Conservation (phyloP, 2,888 invertebrate species). For the Noctua janthe region DNA sequence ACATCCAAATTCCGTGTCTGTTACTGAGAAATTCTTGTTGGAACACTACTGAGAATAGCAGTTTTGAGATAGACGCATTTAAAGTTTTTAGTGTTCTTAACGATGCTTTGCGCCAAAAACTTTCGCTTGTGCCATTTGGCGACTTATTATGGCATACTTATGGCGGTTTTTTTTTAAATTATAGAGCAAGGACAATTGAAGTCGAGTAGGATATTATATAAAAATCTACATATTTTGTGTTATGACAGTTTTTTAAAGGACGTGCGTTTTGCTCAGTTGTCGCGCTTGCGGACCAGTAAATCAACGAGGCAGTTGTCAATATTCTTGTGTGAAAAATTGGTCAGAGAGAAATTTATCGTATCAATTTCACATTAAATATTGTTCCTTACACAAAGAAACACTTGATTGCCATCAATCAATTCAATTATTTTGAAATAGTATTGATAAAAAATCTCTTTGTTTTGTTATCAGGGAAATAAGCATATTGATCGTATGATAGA, state of each 20-base stretch:
- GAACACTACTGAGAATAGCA: background rate
- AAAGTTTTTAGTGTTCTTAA: too few species aligned
- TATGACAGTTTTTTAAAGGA: too few species aligned
- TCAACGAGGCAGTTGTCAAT: background rate
- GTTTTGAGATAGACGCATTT: too few species aligned
- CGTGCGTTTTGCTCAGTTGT: background rate
- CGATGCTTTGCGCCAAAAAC: too few species aligned
- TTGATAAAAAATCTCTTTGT: conserved; percentile 39
- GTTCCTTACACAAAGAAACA: background rate
- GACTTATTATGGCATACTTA: too few species aligned
- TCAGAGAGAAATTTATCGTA: background rate
- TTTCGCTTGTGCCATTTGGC: too few species aligned
- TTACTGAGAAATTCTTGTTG: background rate
- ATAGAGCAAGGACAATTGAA: too few species aligned
- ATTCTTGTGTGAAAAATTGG: background rate
- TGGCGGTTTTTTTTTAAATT: too few species aligned
- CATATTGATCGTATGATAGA: conserved; percentile 5
- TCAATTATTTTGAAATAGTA: conserved; percentile 18
- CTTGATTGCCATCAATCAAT: conserved; percentile 18
- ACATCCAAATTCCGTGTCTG: background rate
- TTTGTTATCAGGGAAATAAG: conserved; percentile 28
- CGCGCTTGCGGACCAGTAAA: background rate
- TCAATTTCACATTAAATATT: background rate
- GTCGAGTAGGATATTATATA: too few species aligned
- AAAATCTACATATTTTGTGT: too few species aligned